Base-by-base conservation (phyloP, 2,797 vertebrate genomes). In the Rhinophrynus dorsalis region DNA sequence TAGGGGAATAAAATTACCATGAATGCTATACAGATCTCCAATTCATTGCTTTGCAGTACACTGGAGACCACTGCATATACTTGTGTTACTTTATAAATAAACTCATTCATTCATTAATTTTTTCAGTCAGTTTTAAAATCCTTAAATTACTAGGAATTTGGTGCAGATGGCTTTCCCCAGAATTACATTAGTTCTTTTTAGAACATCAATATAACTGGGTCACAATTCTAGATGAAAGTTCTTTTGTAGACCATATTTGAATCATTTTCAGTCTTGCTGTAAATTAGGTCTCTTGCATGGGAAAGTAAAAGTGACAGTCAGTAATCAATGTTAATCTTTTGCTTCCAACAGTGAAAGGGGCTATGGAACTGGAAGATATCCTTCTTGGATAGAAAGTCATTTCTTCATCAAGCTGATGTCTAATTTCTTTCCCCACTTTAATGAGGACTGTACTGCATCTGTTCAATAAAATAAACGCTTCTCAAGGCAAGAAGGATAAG, bases 241-340 rank as follows among this genome's bases (percentile, higher is more conserved):
- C 17, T 35, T 20, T 17, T 55, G 13, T 59, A 23, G 23, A 15
- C 35, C 38, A 18, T 24, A 18, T 27, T 24, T 44, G 23, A 44
- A 59, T 59, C 4, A 44, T n/a, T 17, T 38, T 63, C 12, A 15
- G 51, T 50, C 32, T 10, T 35, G 50, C n/a, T 30, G 23, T 50
- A 59, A 68, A 68, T 68, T 21, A 58, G 32, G 29, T 48, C 15
- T 6, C 32, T 58, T 45, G 37, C 26, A 44, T 30, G 13, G 57
- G 37, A 30, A 61, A 61, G 45, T 26, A 12, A 7, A 69, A 45
- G 47, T 54, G 57, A 54, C 26, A 61, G 21, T 10, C 54, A 58
- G 47, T 52, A 69, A 69, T 69, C 48, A 69, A 69, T 61, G 57
- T 26, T 30, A 62, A 69, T 69, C 13, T 55, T 51, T 60, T 54